Evolutionary conservation across 2,888 invertebrate species (phyloP).

Genomic region (Mesodorylaimus sp.): DNA sequence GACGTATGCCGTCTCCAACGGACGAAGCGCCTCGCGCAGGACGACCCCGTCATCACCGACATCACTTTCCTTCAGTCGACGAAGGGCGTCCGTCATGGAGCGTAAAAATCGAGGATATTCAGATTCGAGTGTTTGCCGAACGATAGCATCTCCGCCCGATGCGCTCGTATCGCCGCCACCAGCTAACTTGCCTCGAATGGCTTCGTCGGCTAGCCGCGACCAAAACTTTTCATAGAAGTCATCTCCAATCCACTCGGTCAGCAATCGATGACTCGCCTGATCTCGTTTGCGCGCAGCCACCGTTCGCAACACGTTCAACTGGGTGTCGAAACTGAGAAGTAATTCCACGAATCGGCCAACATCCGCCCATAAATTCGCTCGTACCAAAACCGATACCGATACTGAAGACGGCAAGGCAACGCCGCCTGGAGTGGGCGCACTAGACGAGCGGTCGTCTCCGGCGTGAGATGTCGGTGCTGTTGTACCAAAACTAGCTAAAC

Average conservation of each 20-base stretch:
- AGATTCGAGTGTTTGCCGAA: conserved; percentile 64
- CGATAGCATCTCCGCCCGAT: conserved; percentile 16
- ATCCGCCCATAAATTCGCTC: conserved; percentile 62
- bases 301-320: conserved; percentile 34
- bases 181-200: too few relatives aligned
- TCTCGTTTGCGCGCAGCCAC: conserved; percentile 39
- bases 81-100: conserved; percentile 46
- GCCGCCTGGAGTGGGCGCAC: too few relatives aligned
- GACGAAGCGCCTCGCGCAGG: conserved; percentile 38
- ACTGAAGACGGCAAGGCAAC: not conserved
- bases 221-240: conserved; percentile 3
- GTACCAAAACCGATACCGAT: conserved; percentile 25
- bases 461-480: too few relatives aligned
- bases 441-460: too few relatives aligned
- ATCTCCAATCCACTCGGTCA: not conserved
- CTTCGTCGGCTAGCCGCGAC: not conserved
- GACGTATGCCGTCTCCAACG: conserved; percentile 65
- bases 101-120: conserved; percentile 70
- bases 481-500: not conserved
- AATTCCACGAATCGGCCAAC: conserved; percentile 65
- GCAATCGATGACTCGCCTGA: conserved; percentile 35
- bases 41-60: conserved; percentile 9
- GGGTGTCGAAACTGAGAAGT: conserved; percentile 32
- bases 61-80: not conserved
- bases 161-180: conserved; percentile 15